These are phyloP conservation scores for Sturnira hondurensis DNA, from an alignment of 2,113 vertebrate genomes.

Conservation along the genomic window DNA sequence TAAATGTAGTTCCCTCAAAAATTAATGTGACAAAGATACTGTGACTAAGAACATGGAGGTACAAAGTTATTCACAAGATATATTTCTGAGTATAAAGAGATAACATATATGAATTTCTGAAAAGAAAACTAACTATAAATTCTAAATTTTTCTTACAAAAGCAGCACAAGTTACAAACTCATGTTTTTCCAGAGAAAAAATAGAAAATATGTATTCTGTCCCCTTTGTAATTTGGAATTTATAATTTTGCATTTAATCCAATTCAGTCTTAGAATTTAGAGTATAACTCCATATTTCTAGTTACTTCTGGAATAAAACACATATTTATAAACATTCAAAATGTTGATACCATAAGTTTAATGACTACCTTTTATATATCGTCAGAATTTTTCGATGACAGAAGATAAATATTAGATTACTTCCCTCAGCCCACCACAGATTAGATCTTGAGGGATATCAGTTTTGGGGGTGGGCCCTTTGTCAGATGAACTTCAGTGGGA, in stretches of 20 bases:
- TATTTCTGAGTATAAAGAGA: not conserved
- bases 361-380: not conserved
- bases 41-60: not conserved
- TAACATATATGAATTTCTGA: not conserved
- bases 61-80: not conserved
- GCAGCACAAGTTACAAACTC: not conserved
- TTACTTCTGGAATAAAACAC: not conserved
- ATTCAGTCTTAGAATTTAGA: not conserved
- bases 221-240: not conserved
- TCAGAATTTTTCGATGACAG: not conserved
- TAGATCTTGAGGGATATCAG: not conserved
- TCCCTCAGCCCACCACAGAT: not conserved
- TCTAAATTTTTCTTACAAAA: slow-evolving; percentile 2
- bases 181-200: not conserved
- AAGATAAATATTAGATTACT: not conserved
- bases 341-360: not conserved
- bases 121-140: not conserved
- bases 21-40: not conserved
- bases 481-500: not conserved
- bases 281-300: not conserved
- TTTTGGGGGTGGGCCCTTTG: not conserved
- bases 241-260: not conserved
- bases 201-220: not conserved
- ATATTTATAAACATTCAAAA: not conserved
- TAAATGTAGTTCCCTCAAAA: not conserved